Percentiles rank a stretch among this genome's conserved stretches.
These are phyloP conservation scores for Ariopsis seemanni DNA, from an alignment of 2,113 vertebrate species.

Conservation along the genomic window DNA sequence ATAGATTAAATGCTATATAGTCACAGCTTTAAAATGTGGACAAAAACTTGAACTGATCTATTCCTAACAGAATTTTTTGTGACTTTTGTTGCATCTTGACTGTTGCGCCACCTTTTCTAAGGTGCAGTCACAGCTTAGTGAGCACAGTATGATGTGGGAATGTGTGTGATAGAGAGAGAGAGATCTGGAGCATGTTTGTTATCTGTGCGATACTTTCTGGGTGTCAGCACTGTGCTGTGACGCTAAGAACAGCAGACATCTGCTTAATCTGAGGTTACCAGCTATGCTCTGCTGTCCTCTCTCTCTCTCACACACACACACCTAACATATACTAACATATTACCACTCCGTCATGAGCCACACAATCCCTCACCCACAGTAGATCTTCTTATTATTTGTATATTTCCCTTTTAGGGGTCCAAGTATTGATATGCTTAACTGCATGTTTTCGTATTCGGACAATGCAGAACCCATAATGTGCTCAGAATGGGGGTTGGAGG, in stretches of 20 bases:
- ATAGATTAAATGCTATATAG: not conserved
- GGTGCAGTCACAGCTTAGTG: not conserved
- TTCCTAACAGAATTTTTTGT: not conserved
- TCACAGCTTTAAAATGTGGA: not conserved
- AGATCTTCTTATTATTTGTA: not conserved
- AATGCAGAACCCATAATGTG: no score
- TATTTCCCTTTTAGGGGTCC: not conserved
- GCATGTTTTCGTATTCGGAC: no score
- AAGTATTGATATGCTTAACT: not conserved
- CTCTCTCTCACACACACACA: constrained; percentile 5
- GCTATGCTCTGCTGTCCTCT: constrained; percentile 1
- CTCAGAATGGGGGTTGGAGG: no score
- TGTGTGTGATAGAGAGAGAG: not conserved
- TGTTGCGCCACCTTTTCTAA: not conserved
- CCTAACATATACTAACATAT: not conserved
- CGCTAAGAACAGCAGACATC: constrained; percentile 27
- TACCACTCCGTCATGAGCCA: not conserved
- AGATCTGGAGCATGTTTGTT: not conserved
- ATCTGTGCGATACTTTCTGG: constrained; percentile 32
- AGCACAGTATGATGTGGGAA: not conserved
- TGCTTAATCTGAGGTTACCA: constrained; percentile 40
- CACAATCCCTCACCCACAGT: not conserved
- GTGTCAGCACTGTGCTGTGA: constrained; percentile 38
- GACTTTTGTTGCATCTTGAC: constrained; percentile 22
- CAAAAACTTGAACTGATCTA: not conserved